phyloP scores from a whole-genome alignment of 1,140 invertebrate species.

The Diuraphis noxia region DNA sequence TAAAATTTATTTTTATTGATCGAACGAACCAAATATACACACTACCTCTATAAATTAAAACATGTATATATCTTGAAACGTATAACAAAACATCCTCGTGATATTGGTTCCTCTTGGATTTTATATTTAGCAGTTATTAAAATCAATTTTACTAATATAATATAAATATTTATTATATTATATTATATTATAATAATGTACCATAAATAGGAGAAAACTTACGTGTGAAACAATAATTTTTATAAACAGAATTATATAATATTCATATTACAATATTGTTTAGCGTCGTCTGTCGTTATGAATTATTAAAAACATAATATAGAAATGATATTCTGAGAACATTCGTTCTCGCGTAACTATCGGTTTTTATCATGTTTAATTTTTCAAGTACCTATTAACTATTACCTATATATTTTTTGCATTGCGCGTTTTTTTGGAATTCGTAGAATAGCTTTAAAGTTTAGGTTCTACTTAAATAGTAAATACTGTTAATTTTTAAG shows the following conservation, averaged over 20 bases:
- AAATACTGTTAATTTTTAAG: not conserved
- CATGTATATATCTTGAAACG: not conserved
- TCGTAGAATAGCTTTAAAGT: not conserved
- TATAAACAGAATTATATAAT: not conserved
- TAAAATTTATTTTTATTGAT: not conserved
- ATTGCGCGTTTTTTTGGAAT: not conserved
- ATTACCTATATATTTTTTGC: not conserved
- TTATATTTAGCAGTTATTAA: not conserved
- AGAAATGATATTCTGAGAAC: not conserved
- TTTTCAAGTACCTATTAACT: not conserved
- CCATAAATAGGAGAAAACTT: not conserved
- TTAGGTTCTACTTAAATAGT: not conserved
- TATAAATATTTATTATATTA: not conserved
- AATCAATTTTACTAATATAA: not conserved
- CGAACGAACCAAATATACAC: not conserved
- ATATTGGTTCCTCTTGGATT: not conserved
- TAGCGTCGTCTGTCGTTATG: not conserved
- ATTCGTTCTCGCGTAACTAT: too few relatives aligned
- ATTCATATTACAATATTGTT: not conserved
- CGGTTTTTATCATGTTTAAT: too few relatives aligned
- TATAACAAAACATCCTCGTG: not conserved
- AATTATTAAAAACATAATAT: not conserved
- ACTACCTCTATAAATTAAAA: not conserved
- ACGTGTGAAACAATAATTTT: not conserved
- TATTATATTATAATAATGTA: not conserved